These are phyloP conservation scores for Drosophila bunnanda DNA, from an alignment of 2,888 invertebrate genomes.

Conservation along the genomic window DNA sequence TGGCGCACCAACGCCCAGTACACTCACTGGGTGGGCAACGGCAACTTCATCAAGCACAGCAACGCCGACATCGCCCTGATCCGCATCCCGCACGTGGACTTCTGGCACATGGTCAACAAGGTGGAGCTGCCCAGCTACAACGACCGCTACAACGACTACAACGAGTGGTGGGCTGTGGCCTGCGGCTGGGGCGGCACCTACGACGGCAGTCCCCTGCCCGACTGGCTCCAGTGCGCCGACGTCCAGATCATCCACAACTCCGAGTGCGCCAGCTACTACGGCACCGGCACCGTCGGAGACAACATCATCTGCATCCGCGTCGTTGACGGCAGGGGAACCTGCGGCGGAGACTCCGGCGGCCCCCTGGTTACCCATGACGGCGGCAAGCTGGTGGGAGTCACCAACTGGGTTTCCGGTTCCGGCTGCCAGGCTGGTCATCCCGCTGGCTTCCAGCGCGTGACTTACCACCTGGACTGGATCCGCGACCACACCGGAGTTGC, in stretches of 20 bases:
- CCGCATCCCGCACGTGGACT: slow-evolving; percentile 48
- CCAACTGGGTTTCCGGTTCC: slow-evolving; percentile 53
- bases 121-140: slow-evolving; percentile 42
- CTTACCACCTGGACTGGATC: slow-evolving; percentile 72
- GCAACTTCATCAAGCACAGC: slow-evolving; percentile 55
- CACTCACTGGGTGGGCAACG: slow-evolving; percentile 54
- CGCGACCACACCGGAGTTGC: slow-evolving; percentile 63
- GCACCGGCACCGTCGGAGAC: slow-evolving; percentile 60
- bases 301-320: slow-evolving; percentile 71
- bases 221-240: slow-evolving; percentile 53
- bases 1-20: slow-evolving; percentile 60
- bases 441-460: slow-evolving; percentile 68
- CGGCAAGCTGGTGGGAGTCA: slow-evolving; percentile 71
- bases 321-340: slow-evolving; percentile 62
- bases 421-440: slow-evolving; percentile 69
- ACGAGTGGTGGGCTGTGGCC: slow-evolving; percentile 49
- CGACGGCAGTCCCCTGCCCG: slow-evolving; percentile 76
- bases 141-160: slow-evolving; percentile 39
- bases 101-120: slow-evolving; percentile 34
- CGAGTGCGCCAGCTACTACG: slow-evolving; percentile 83
- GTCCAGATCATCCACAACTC: slow-evolving; percentile 72
- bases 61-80: slow-evolving; percentile 70
- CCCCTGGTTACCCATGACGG: slow-evolving; percentile 69
- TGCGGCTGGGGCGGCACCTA: slow-evolving; percentile 67
- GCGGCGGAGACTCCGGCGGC: slow-evolving; percentile 81